Evolutionary conservation across 2,888 invertebrate genomes (phyloP).

Genomic region (Coelopa pilipes): DNA sequence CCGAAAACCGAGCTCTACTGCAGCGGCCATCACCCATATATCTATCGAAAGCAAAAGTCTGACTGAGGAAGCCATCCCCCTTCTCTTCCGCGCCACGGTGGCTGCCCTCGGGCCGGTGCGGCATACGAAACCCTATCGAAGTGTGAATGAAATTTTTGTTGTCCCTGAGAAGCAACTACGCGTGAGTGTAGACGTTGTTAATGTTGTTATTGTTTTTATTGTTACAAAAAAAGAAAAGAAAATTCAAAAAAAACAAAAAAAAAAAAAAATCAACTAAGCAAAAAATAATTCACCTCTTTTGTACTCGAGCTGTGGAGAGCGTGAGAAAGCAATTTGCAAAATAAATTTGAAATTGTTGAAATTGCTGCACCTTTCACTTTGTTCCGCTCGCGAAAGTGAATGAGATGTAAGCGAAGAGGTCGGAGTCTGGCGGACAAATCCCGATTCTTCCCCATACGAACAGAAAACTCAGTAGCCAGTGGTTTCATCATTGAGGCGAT

Average conservation of each 20-base stretch:
- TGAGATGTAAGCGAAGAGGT: too few species aligned
- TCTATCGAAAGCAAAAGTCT: not conserved
- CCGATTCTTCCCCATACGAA: too few species aligned
- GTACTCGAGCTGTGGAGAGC: not conserved
- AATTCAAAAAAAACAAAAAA: not conserved
- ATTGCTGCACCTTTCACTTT: not conserved
- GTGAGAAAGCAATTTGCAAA: not conserved
- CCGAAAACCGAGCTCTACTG: not conserved
- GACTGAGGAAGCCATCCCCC: not conserved
- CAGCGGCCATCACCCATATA: not conserved
- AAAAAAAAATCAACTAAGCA: not conserved
- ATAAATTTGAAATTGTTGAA: too few species aligned
- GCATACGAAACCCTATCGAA: not conserved
- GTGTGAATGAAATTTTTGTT: conserved; percentile 13
- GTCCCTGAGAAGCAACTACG: conserved; percentile 13
- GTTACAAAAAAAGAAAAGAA: conserved; percentile 35
- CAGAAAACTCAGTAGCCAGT: too few species aligned
- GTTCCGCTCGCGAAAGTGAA: not conserved
- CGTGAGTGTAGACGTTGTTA: conserved; percentile 46
- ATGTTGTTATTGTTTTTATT: conserved; percentile 47
- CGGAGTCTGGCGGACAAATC: too few species aligned
- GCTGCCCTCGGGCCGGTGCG: too few species aligned
- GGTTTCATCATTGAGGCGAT: too few species aligned
- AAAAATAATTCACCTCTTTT: not conserved
- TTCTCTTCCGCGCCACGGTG: too few species aligned